Percentiles rank a stretch among this genome's conserved stretches.
Evolutionary conservation across 2,888 invertebrate genomes (phyloP).

Genomic region (Lissocephala sabroskyi): DNA sequence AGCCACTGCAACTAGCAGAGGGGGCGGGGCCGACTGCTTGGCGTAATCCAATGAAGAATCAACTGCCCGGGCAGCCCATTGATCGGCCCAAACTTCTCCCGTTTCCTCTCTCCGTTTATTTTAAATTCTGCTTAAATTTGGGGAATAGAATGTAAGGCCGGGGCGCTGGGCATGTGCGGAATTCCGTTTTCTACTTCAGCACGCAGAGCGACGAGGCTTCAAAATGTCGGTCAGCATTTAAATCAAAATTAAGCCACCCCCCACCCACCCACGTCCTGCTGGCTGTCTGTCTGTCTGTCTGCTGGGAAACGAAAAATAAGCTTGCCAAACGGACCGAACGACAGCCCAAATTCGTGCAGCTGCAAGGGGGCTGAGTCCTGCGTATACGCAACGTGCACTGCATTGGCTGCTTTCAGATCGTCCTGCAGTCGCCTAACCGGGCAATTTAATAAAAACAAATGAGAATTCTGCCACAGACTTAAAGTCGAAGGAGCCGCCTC

Average conservation of each 20-base stretch:
- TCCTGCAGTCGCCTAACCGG: constrained; percentile 14
- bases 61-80: constrained; percentile 8
- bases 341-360: constrained; percentile 22
- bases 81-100: too few relatives aligned
- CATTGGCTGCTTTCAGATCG: neutral
- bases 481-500: constrained; percentile 39
- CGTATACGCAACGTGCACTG: constrained; percentile 44
- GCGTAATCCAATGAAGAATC: neutral
- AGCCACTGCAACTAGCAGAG: constrained; percentile 3
- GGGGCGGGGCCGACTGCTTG: constrained; percentile 3
- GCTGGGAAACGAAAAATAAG: too few relatives aligned
- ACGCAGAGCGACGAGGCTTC: constrained; percentile 43
- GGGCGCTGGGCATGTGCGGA: constrained; percentile 29
- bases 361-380: constrained; percentile 47
- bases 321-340: constrained; percentile 12
- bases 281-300: too few relatives aligned
- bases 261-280: too few relatives aligned
- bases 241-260: constrained; percentile 60
- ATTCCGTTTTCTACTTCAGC: constrained; percentile 40
- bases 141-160: constrained; percentile 12
- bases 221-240: constrained; percentile 53
- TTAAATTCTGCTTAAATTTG: constrained; percentile 35
- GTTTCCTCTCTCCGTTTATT: too few relatives aligned
- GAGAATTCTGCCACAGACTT: constrained; percentile 47
- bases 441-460: constrained; percentile 58